These are phyloP conservation scores for Orthochromis malagaraziensis DNA, from an alignment of 2,113 vertebrate species.

Conservation along the genomic window DNA sequence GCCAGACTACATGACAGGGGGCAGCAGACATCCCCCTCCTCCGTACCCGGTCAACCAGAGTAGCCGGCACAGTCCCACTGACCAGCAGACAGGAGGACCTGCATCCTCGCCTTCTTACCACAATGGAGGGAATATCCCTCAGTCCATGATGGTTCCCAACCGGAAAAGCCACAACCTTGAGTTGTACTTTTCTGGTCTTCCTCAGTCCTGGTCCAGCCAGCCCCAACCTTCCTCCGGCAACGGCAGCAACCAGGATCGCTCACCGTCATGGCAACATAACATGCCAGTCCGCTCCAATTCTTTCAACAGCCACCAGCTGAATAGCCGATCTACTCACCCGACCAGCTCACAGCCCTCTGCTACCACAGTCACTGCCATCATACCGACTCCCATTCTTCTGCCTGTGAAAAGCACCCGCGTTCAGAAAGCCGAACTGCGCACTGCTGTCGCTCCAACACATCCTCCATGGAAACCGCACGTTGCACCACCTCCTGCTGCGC, in stretches of 20 bases:
- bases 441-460: constrained; percentile 89
- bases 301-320: constrained; percentile 83
- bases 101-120: constrained; percentile 77
- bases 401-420: constrained; percentile 94
- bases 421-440: constrained; percentile 91
- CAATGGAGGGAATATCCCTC: constrained; percentile 81
- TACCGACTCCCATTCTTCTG: constrained; percentile 89
- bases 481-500: constrained; percentile 9
- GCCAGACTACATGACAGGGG: constrained; percentile 78
- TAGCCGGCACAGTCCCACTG: constrained; percentile 85
- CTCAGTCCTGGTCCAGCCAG: constrained; percentile 78
- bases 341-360: constrained; percentile 86
- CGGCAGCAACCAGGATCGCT: constrained; percentile 78
- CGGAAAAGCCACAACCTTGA: constrained; percentile 90
- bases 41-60: constrained; percentile 82
- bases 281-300: constrained; percentile 88
- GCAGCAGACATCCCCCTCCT: constrained; percentile 84
- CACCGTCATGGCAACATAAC: constrained; percentile 81
- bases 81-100: constrained; percentile 79
- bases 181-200: constrained; percentile 73
- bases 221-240: constrained; percentile 74
- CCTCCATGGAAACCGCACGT: constrained; percentile 86
- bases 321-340: constrained; percentile 69
- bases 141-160: constrained; percentile 82
- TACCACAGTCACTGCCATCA: constrained; percentile 93